Evolutionary conservation across 2,797 vertebrate genomes (phyloP).

Genomic region (Triplophysa yarkandensis): DNA sequence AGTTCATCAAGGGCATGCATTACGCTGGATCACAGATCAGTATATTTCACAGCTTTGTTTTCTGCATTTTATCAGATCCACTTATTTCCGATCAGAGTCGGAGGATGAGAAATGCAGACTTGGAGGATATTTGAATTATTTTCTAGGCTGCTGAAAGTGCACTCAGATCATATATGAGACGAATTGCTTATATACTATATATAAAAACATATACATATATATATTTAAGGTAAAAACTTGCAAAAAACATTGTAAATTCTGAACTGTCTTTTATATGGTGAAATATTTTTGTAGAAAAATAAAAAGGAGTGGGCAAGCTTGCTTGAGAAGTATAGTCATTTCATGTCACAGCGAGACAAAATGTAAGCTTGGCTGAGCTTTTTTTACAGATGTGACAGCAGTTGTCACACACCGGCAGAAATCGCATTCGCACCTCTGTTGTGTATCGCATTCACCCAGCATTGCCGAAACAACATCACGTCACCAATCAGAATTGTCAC

Average conservation of each 20-base stretch:
- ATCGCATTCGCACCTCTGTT: conserved; percentile 30
- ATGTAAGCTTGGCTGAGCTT: conserved; percentile 32
- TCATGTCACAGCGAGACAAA: conserved; percentile 24
- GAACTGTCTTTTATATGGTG: conserved; percentile 76
- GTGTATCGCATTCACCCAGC: background rate
- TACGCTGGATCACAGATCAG: conserved; percentile 51
- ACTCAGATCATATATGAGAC: conserved; percentile 57
- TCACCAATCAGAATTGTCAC: conserved; percentile 45
- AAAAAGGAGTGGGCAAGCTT: conserved; percentile 58
- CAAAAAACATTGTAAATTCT: conserved; percentile 71
- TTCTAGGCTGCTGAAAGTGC: conserved; percentile 42
- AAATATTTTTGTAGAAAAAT: conserved; percentile 85
- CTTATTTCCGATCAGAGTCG: conserved; percentile 22
- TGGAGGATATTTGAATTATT: conserved; percentile 29
- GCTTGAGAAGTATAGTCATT: conserved; percentile 54
- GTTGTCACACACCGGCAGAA: conserved; percentile 48
- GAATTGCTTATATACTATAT: conserved; percentile 69
- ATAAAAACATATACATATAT: conserved; percentile 67
- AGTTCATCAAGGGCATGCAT: conserved; percentile 36
- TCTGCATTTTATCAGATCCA: conserved; percentile 6
- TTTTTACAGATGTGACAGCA: conserved; percentile 50
- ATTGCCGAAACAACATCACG: conserved; percentile 1
- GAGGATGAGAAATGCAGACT: conserved; percentile 29
- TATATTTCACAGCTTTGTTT: conserved; percentile 31
- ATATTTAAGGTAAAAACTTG: conserved; percentile 69